Conservation (phyloP, 1,140 invertebrate species). For the Cepaea nemoralis region DNA sequence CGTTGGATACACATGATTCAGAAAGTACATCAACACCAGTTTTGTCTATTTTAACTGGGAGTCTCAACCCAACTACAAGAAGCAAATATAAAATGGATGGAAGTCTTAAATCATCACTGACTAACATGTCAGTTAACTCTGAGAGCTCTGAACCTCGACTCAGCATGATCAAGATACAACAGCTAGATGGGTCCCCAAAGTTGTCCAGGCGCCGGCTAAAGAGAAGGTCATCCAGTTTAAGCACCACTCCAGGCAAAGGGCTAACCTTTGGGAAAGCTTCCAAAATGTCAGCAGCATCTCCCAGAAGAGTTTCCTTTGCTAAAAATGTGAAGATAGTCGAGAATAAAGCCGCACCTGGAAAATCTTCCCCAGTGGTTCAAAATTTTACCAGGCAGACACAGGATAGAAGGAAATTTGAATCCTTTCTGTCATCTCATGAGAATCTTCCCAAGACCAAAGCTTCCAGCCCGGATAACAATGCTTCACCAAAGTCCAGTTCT, state of each 20-base stretch:
- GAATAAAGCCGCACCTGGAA: background rate
- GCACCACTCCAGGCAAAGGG: slow-evolving; percentile 36
- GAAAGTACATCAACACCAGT: background rate
- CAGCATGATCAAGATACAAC: slow-evolving; percentile 4
- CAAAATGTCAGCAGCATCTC: background rate
- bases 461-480: background rate
- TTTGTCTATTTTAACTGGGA: slow-evolving; percentile 35
- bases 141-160: background rate
- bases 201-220: slow-evolving; percentile 26
- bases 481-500: background rate
- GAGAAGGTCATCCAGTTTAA: slow-evolving; percentile 31
- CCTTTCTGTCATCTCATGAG: slow-evolving; percentile 22
- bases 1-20: background rate
- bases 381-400: slow-evolving; percentile 23
- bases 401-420: slow-evolving; percentile 25
- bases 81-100: slow-evolving; percentile 8
- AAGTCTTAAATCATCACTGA: background rate
- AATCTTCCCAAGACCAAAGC: slow-evolving; percentile 15
- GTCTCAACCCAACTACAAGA: slow-evolving; percentile 34
- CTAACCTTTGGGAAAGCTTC: slow-evolving; percentile 28
- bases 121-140: background rate
- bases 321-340: slow-evolving; percentile 36
- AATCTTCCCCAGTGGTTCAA: background rate
- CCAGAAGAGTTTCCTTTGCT: slow-evolving; percentile 34
- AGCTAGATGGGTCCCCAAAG: slow-evolving; percentile 28